Evolutionary conservation across 2,888 invertebrate species (phyloP).

Genomic region (Ochropacha duplaris): DNA sequence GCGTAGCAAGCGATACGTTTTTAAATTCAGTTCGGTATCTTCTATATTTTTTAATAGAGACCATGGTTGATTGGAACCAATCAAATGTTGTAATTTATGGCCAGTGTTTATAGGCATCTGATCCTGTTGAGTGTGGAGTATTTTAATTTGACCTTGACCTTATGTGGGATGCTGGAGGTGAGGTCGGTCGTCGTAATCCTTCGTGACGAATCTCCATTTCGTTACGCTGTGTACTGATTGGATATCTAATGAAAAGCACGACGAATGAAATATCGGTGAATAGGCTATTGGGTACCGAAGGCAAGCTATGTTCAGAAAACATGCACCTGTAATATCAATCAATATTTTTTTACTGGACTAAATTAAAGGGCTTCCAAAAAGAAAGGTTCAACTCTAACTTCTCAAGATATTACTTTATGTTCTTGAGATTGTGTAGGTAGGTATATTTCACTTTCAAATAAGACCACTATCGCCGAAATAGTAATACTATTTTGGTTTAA

Average conservation of each 20-base stretch:
- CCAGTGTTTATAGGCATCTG: conserved; percentile 50
- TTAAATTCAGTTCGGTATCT: conserved; percentile 42
- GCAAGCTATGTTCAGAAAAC: conserved; percentile 5
- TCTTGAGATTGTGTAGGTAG: no score
- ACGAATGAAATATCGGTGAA: conserved; percentile 47
- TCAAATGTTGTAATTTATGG: conserved; percentile 75
- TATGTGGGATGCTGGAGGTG: conserved; percentile 26
- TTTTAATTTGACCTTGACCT: conserved; percentile 35
- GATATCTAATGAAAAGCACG: conserved; percentile 60
- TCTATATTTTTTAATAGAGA: conserved; percentile 65
- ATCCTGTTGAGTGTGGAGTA: conserved; percentile 41
- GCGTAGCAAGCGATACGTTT: conserved; percentile 47
- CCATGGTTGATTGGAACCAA: conserved; percentile 76
- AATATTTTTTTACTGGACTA: background rate
- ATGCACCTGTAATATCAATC: background rate
- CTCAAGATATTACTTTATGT: background rate
- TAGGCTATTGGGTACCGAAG: conserved; percentile 42
- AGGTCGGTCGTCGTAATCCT: conserved; percentile 58
- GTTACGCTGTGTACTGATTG: conserved; percentile 66
- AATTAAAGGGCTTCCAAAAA: background rate
- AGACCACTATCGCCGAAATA: no score
- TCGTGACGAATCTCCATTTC: conserved; percentile 67
- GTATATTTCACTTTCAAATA: no score
- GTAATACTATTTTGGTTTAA: no score
- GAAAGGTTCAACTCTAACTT: background rate